A percentile compares a stretch with the other conserved stretches of the same genome.
These are phyloP conservation scores for Alexandromys fortis DNA, from an alignment of 2,113 vertebrate species.

Conservation along the genomic window DNA sequence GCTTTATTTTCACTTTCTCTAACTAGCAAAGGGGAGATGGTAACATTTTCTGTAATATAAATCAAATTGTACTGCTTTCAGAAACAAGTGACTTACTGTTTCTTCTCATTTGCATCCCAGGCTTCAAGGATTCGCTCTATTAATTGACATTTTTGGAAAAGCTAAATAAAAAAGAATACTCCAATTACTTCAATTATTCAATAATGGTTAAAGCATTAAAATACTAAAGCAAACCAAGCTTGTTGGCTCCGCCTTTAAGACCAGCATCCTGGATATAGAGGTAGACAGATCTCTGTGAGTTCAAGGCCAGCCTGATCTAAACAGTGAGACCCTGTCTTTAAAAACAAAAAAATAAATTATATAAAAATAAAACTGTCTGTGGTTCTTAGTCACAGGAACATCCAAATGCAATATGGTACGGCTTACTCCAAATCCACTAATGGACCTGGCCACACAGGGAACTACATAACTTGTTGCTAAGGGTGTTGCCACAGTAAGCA, in stretches of 20 bases:
- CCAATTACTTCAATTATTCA: conserved; percentile 38
- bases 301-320: not conserved
- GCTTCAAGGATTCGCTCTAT: conserved; percentile 97
- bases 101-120: conserved; percentile 97
- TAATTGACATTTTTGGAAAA: conserved; percentile 98
- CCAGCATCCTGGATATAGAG: not conserved
- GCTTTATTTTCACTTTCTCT: not conserved
- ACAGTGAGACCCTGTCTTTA: not conserved
- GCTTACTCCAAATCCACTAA: not conserved
- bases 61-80: not conserved
- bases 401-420: accelerated
- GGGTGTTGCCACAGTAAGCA: too few relatives aligned
- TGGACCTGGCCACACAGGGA: not conserved
- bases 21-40: too few relatives aligned
- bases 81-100: conserved; percentile 92
- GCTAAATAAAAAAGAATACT: conserved; percentile 83
- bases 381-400: not conserved
- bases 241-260: not conserved
- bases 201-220: not conserved
- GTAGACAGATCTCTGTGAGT: not conserved
- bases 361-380: not conserved
- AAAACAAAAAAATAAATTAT: not conserved
- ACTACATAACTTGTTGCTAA: not conserved
- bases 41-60: not conserved
- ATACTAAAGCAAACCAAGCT: not conserved